Conservation (phyloP, 2,888 invertebrate species). For the Tipula unca region DNA sequence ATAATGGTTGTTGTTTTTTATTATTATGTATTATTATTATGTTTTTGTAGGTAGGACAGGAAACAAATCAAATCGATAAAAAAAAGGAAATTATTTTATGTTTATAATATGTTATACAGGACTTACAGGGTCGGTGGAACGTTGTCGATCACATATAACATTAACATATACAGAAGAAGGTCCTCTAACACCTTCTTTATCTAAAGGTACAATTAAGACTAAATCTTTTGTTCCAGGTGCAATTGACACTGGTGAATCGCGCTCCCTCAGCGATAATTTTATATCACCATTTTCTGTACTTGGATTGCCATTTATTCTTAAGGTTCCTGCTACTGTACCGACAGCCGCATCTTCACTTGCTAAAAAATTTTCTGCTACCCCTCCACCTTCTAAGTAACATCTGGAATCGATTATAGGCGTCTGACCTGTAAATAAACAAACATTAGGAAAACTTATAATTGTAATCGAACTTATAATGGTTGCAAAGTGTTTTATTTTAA, state of each 20-base stretch:
- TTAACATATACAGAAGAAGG: conserved; percentile 80
- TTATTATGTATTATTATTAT: not conserved
- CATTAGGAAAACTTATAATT: not conserved
- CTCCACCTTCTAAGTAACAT: conserved; percentile 84
- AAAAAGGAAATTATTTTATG: conserved; percentile 17
- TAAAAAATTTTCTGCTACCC: conserved; percentile 84
- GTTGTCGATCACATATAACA: conserved; percentile 72
- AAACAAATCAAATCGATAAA: conserved; percentile 16
- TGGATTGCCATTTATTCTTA: conserved; percentile 76
- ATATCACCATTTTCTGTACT: conserved; percentile 64
- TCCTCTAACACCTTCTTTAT: conserved; percentile 76
- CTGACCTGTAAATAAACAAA: not conserved
- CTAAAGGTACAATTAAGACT: conserved; percentile 65
- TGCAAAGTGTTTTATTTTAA: not conserved
- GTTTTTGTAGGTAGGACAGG: not conserved
- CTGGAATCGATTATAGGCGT: conserved; percentile 62
- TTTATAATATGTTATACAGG: not conserved
- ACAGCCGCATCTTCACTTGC: conserved; percentile 78
- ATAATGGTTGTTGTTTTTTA: not conserved
- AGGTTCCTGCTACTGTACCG: conserved; percentile 66
- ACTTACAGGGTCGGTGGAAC: conserved; percentile 67
- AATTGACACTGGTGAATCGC: conserved; percentile 70
- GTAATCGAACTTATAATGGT: not conserved
- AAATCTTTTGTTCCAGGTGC: conserved; percentile 70
- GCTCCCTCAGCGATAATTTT: conserved; percentile 66